phyloP scores from a whole-genome alignment of 2,113 vertebrate species.

The Tonatia bakeri region DNA sequence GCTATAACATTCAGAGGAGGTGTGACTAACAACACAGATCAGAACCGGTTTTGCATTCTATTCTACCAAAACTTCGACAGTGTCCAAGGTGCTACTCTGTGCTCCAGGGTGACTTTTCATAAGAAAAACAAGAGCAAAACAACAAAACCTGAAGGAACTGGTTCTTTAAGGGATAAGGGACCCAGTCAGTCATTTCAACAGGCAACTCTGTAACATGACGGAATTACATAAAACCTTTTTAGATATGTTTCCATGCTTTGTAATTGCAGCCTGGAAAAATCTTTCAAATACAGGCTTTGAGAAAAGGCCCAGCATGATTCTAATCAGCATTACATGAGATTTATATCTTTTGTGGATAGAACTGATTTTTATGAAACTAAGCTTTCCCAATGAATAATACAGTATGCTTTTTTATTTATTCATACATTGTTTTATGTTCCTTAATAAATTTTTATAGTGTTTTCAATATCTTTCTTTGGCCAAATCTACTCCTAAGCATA shows the following conservation, averaged over 20 bases:
- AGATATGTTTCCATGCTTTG: not conserved
- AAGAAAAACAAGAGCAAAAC: not conserved
- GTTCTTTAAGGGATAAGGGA: not conserved
- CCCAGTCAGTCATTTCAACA: not conserved
- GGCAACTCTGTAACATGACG: not conserved
- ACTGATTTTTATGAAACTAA: constrained; percentile 26
- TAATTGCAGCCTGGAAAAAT: not conserved
- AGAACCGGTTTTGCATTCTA: not conserved
- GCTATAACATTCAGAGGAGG: not conserved
- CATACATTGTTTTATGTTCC: not conserved
- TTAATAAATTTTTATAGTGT: not conserved
- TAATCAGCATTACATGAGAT: not conserved
- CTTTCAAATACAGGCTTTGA: not conserved
- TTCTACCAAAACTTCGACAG: not conserved
- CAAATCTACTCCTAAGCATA: not conserved
- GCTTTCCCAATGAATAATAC: not conserved
- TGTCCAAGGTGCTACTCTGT: not conserved
- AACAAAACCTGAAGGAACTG: not conserved
- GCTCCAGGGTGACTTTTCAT: not conserved
- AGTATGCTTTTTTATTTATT: not conserved
- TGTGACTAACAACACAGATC: not conserved
- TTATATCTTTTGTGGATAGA: not conserved
- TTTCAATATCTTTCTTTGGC: not conserved
- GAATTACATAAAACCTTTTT: not conserved
- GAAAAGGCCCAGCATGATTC: not conserved